Evolutionary conservation across 1,140 invertebrate genomes (phyloP).

Genomic region (Radopholus similis): DNA sequence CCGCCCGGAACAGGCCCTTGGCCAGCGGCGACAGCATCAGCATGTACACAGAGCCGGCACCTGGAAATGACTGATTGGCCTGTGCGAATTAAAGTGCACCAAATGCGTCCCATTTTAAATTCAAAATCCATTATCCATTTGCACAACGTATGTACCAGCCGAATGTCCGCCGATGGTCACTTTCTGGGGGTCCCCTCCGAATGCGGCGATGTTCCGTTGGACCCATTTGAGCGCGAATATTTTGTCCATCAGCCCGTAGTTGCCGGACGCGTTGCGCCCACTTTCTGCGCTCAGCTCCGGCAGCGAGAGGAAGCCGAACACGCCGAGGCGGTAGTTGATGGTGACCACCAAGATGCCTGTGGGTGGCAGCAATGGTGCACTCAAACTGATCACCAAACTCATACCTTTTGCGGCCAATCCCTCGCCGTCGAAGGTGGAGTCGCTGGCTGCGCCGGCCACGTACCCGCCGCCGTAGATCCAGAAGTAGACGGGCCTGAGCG

Average conservation of each 20-base stretch:
- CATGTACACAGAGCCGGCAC: background rate
- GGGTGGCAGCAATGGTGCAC: too few species aligned
- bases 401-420: too few species aligned
- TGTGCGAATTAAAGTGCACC: too few species aligned
- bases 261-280: too few species aligned
- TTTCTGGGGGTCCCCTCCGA: slow-evolving; percentile 71
- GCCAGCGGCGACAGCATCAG: background rate
- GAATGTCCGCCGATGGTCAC: slow-evolving; percentile 70
- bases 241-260: slow-evolving; percentile 69
- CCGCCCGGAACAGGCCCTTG: slow-evolving; percentile 4
- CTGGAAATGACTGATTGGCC: too few species aligned
- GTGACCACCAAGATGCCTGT: too few species aligned
- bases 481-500: slow-evolving; percentile 69
- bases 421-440: too few species aligned
- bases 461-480: slow-evolving; percentile 77
- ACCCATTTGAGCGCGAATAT: slow-evolving; percentile 72
- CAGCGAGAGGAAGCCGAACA: slow-evolving; percentile 59
- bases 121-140: too few species aligned
- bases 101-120: too few species aligned
- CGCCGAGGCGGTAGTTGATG: too few species aligned
- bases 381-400: too few species aligned
- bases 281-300: background rate
- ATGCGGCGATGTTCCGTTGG: slow-evolving; percentile 69
- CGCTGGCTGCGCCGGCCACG: too few species aligned
- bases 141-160: slow-evolving; percentile 26